These are phyloP conservation scores for Dromius quadrimaculatus DNA, from an alignment of 2,888 invertebrate species.

Conservation along the genomic window DNA sequence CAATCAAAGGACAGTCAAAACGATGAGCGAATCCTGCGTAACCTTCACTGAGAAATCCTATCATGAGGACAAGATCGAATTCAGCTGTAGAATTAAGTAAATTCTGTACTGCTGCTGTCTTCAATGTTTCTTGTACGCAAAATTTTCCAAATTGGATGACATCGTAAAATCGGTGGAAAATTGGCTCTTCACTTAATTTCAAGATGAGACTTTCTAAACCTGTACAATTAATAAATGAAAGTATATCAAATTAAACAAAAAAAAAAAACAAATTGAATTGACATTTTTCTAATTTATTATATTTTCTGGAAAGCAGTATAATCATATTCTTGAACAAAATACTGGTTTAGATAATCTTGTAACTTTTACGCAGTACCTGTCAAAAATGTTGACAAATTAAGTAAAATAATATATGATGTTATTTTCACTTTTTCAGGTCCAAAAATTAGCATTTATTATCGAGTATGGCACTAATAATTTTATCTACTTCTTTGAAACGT, in stretches of 20 bases:
- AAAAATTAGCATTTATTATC: too few relatives aligned
- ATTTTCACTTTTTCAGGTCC: too few relatives aligned
- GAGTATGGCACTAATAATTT: too few relatives aligned
- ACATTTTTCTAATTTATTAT: too few relatives aligned
- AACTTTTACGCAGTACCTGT: too few relatives aligned
- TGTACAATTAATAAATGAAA: neutral
- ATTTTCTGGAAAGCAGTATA: too few relatives aligned
- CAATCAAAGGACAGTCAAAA: slow-evolving; percentile 63
- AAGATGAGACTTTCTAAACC: neutral
- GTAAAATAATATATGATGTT: too few relatives aligned
- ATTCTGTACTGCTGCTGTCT: slow-evolving; percentile 58
- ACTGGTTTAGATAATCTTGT: too few relatives aligned
- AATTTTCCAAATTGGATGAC: neutral
- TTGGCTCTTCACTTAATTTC: neutral
- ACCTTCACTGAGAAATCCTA: slow-evolving; percentile 69
- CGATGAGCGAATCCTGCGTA: slow-evolving; percentile 63
- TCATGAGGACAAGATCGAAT: slow-evolving; percentile 65
- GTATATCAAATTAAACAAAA: slow-evolving; percentile 57
- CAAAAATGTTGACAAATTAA: too few relatives aligned
- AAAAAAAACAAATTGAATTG: too few relatives aligned
- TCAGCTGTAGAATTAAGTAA: slow-evolving; percentile 61
- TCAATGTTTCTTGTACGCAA: slow-evolving; percentile 54
- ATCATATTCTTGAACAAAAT: too few relatives aligned
- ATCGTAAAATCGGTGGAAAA: neutral
- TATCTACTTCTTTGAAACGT: too few relatives aligned